Conservation (phyloP, 2,797 vertebrate species). For the Clarias pachynema region DNA sequence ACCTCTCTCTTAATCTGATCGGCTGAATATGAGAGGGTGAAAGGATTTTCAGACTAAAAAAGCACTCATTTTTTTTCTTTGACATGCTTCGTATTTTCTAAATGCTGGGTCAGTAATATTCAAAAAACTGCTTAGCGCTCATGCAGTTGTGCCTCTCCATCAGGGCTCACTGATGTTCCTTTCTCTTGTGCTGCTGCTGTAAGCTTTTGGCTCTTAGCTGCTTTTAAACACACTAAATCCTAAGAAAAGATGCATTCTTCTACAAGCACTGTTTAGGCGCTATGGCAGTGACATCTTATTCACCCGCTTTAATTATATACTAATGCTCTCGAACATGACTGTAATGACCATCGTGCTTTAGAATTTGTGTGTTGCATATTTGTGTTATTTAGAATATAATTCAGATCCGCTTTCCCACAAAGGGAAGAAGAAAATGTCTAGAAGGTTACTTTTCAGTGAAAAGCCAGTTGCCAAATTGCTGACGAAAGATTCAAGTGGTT, state of each 20-base stretch:
- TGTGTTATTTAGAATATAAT: constrained; percentile 16
- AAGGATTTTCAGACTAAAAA: constrained; percentile 97
- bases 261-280: constrained; percentile 17
- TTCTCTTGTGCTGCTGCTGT: constrained; percentile 39
- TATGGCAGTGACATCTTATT: constrained; percentile 23
- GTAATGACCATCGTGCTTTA: constrained; percentile 9
- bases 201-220: constrained; percentile 45
- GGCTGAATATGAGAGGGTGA: constrained; percentile 98
- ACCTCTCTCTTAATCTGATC: constrained; percentile 99
- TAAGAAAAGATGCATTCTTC: constrained; percentile 38
- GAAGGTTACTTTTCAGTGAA: constrained; percentile 4
- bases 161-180: constrained; percentile 59
- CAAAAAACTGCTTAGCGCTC: constrained; percentile 87
- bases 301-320: constrained; percentile 30
- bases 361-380: constrained; percentile 11
- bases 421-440: constrained; percentile 4
- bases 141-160: constrained; percentile 56
- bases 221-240: constrained; percentile 46
- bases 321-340: constrained; percentile 26
- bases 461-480: constrained; percentile 37
- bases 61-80: constrained; percentile 97
- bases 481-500: constrained; percentile 31
- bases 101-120: constrained; percentile 99
- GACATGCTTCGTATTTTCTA: constrained; percentile 95
- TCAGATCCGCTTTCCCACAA: neutral